A percentile compares a stretch with the other conserved stretches of the same genome.
Conservation (phyloP, 2,888 invertebrate genomes). For the Timandra comae region DNA sequence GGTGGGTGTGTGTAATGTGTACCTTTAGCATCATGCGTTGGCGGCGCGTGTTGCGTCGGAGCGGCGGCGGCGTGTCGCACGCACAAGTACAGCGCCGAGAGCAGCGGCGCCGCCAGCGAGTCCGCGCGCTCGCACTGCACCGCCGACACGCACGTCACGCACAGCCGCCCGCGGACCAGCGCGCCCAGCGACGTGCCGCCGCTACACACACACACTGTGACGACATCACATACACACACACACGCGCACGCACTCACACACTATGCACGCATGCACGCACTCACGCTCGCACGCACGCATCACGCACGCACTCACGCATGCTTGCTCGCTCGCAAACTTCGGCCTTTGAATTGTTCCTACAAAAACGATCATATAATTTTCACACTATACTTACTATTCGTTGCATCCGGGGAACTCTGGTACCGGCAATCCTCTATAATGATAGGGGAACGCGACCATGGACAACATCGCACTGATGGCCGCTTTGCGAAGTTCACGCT, state of each 20-base stretch:
- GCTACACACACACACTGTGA: slow-evolving; percentile 26
- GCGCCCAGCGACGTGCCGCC: slow-evolving; percentile 61
- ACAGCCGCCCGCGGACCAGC: slow-evolving; percentile 47
- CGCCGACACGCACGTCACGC: slow-evolving; percentile 61
- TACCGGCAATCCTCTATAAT: slow-evolving; percentile 87
- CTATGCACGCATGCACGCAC: too few relatives aligned
- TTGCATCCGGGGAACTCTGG: slow-evolving; percentile 81
- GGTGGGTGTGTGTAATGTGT: slow-evolving; percentile 22
- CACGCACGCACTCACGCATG: too few relatives aligned
- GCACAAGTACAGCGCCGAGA: slow-evolving; percentile 63
- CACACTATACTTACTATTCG: slow-evolving; percentile 70
- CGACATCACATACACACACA: too few relatives aligned
- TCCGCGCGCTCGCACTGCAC: slow-evolving; percentile 62
- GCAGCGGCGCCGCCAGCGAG: slow-evolving; percentile 59
- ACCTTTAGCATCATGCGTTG: too few relatives aligned
- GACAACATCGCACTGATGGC: slow-evolving; percentile 95
- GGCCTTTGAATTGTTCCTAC: too few relatives aligned
- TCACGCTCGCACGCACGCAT: too few relatives aligned
- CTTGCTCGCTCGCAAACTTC: too few relatives aligned
- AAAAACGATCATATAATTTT: too few relatives aligned
- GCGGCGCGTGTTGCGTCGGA: slow-evolving; percentile 27
- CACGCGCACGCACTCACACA: too few relatives aligned
- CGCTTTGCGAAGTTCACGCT: slow-evolving; percentile 89
- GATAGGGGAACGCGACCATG: slow-evolving; percentile 93
- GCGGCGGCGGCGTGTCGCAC: slow-evolving; percentile 46